Evolutionary conservation across 2,888 invertebrate species (phyloP), one percentile per base, ranked within the genome.

Genomic region (Enoplolaimus lenunculus): DNA sequence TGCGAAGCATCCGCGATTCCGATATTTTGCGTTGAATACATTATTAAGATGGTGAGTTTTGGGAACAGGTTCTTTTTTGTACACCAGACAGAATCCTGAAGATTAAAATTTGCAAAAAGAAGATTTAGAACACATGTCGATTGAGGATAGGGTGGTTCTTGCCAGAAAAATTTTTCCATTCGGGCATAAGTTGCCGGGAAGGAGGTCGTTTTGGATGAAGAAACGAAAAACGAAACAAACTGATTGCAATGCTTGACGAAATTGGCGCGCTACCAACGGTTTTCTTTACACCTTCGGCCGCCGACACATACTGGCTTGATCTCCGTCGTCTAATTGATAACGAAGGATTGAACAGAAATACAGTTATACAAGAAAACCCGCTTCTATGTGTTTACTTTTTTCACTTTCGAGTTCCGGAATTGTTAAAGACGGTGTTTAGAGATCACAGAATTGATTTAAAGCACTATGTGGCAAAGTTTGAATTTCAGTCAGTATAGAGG

Each of bases 161-260:
- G 45, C 45, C 21, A 45, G 7, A 7, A 45, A 45, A 45, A 45
- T 45, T 45, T 7, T 45, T 7, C 45, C 7, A 21, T 45, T n/a
- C n/a, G n/a, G n/a, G n/a, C n/a, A n/a, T n/a, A n/a, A n/a, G n/a
- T 45, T 45, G 45, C 45, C 45, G 45, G 45, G 45, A 45, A 45
- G 7, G 21, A 7, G 45, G 7, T 21, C 7, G 21, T 45, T 45
- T 45, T 45, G 45, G 45, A 45, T 45, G 45, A 45, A 45, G 45
- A 45, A 45, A 21, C 45, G 45, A 45, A 45, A 45, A 45, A 21
- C 45, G 45, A 45, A 45, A 45, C 45, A 21, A 45, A 21, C 45
- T 45, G 21, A 21, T 45, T 45, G 45, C 45, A 13, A 45, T 45
- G 45, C 45, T 45, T 45, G 45, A 45, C 21, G 7, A 45, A 45